Conservation (phyloP, 1,140 invertebrate genomes). For the Drosophila repleta region DNA sequence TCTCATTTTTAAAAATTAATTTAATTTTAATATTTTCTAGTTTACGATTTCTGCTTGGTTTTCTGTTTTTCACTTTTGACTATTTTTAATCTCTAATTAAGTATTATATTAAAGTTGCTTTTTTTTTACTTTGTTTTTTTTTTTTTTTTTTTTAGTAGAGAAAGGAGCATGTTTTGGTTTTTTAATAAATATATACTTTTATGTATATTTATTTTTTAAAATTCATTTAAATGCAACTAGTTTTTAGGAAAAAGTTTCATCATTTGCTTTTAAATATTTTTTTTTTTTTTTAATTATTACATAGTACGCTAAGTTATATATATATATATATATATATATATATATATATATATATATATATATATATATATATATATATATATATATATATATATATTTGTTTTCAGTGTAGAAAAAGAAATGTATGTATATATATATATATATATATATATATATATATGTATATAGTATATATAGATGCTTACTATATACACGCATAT, state of each 20-base stretch:
- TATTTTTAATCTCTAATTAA: slow-evolving; percentile 78
- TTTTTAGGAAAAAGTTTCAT: slow-evolving; percentile 80
- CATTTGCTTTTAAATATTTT: slow-evolving; percentile 67
- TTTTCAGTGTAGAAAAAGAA: slow-evolving; percentile 73
- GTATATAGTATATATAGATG: slow-evolving; percentile 8
- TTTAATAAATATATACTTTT: slow-evolving; percentile 80
- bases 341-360: slow-evolving; percentile 44
- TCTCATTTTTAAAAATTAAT: slow-evolving; percentile 75
- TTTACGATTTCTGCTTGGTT: slow-evolving; percentile 72
- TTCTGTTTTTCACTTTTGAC: slow-evolving; percentile 48
- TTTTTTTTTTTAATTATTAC: slow-evolving; percentile 57
- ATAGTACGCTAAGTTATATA: slow-evolving; percentile 65
- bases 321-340: slow-evolving; percentile 56
- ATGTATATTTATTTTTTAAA: slow-evolving; percentile 75
- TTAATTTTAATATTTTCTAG: slow-evolving; percentile 80
- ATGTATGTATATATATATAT: slow-evolving; percentile 58
- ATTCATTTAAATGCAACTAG: slow-evolving; percentile 81
- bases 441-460: slow-evolving; percentile 44
- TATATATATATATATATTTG: slow-evolving; percentile 58
- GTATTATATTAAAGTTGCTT: slow-evolving; percentile 74
- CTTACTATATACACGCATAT: slow-evolving; percentile 28
- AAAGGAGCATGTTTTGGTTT: slow-evolving; percentile 66
- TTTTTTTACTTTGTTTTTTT: slow-evolving; percentile 51
- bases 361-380: slow-evolving; percentile 36
- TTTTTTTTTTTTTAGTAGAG: slow-evolving; percentile 65